Evolutionary conservation across 2,113 vertebrate species (phyloP), one percentile per base, ranked within the genome.

Genomic region (Ploceus nigricollis): DNA sequence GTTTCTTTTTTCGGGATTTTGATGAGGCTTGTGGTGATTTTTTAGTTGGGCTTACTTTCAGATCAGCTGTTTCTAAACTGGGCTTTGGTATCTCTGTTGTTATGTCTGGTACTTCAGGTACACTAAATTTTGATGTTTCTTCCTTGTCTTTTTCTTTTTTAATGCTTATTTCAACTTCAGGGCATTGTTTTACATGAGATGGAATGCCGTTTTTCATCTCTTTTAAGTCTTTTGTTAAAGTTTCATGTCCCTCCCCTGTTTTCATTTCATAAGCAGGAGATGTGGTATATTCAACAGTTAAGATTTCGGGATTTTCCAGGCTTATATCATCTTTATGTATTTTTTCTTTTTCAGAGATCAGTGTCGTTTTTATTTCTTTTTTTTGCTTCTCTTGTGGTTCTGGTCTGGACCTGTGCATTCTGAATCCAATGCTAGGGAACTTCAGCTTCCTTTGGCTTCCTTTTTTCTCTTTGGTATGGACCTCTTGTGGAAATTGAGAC

Each of bases 361-460:
- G 31, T 9, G 70, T 65, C 4, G 80, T 37, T 92, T 96, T 96
- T 83, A 92, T 78, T 91, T 97, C 96, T n/a, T 73, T 90, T 64
- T 75, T 97, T 39, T 87, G 79, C 22, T 90, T 96, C 14, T 96
- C 96, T 45, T 91, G 87, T 61, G 39, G 30, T 68, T 97, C 97
- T 84, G 65, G 15, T 93, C 97, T 98, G 61, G 70, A 87, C 61
- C 93, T 97, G 16, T 97, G 68, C 76, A 94, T 93, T 87, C 95
- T 96, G 92, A 98, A 96, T 64, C 94, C 96, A 87, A 98, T 96
- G 83, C 84, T 97, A 39, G 96, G 96, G 71, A 98, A 97, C 37
- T 93, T 94, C 65, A 92, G 45, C 56, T 91, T 96, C 82, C 89
- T 93, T 93, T 96, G 97, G 61, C 86, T 75, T n/a, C 71, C 95